These are phyloP conservation scores for Catalaphyllia jardinei DNA, from an alignment of 64 coral and sea anemone genomes.

Conservation along the genomic window DNA sequence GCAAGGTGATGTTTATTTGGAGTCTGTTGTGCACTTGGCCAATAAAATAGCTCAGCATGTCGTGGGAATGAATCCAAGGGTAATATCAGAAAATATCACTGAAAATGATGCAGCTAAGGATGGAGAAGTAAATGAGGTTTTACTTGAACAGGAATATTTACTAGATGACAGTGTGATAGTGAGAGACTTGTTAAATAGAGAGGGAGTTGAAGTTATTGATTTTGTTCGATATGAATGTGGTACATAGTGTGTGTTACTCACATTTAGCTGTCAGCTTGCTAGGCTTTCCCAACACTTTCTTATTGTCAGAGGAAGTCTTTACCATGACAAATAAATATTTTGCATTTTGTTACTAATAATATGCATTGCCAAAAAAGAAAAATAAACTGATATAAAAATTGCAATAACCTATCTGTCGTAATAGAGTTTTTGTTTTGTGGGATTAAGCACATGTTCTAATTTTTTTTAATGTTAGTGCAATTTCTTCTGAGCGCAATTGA, in stretches of 20 bases:
- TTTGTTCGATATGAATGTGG: conserved; percentile 96
- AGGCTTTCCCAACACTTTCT: too few relatives aligned
- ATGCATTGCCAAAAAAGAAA: too few relatives aligned
- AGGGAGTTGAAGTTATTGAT: conserved; percentile 75
- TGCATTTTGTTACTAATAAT: too few relatives aligned
- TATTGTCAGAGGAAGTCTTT: too few relatives aligned
- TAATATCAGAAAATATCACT: conserved; percentile 46
- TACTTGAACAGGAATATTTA: conserved; percentile 89
- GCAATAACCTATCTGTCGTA: too few relatives aligned
- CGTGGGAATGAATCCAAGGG: conserved; percentile 87
- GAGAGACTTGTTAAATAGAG: conserved; percentile 64
- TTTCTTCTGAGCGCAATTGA: too few relatives aligned
- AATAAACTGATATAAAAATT: too few relatives aligned
- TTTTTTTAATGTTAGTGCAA: too few relatives aligned
- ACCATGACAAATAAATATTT: too few relatives aligned
- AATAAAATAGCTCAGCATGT: conserved; percentile 78
- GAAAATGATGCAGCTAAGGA: conserved; percentile 8
- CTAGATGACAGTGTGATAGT: conserved; percentile 75
- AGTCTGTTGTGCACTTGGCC: conserved; percentile 45
- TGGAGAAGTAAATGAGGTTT: conserved; percentile 55
- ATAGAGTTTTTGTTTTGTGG: too few relatives aligned
- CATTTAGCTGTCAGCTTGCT: neutral
- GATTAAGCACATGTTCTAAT: too few relatives aligned
- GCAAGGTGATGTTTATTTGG: neutral
- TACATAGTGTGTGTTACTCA: neutral